Evolutionary conservation across 2,113 vertebrate species (phyloP).

Genomic region (Eptesicus fuscus): DNA sequence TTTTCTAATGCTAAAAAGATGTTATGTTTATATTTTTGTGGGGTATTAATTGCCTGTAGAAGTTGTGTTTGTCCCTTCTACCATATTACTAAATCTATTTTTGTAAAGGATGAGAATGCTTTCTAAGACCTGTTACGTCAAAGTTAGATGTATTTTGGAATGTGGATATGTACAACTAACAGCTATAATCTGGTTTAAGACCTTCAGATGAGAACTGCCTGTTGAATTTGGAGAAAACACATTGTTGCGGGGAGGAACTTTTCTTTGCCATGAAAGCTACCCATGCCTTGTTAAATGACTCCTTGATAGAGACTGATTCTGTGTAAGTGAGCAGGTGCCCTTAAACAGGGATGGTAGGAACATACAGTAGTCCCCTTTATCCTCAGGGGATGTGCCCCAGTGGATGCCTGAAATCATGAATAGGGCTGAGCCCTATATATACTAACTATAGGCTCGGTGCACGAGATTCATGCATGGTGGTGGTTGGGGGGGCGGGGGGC

Average conservation of each 20-base stretch:
- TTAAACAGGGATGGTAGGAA: not conserved
- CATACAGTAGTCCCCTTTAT: not conserved
- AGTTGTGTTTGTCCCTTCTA: slow-evolving; percentile 15
- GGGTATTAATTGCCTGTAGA: not conserved
- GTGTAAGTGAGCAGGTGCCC: not conserved
- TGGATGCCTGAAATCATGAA: not conserved
- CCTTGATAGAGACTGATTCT: not conserved
- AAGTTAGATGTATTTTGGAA: not conserved
- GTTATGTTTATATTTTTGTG: slow-evolving; percentile 26
- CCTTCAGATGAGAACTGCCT: not conserved
- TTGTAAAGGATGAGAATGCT: not conserved
- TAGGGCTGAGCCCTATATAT: too few species aligned
- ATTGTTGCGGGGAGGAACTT: not conserved
- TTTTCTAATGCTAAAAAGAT: slow-evolving; percentile 21
- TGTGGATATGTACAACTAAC: not conserved
- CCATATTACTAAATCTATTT: slow-evolving; percentile 23
- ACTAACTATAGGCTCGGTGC: too few species aligned
- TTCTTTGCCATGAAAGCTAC: not conserved
- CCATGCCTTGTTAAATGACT: not conserved
- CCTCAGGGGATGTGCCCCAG: not conserved
- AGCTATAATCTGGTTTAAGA: not conserved
- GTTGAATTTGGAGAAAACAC: not conserved
- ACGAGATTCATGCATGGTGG: too few species aligned
- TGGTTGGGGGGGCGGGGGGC: rapidly evolving
- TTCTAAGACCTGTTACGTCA: not conserved